A percentile compares a stretch with the other conserved stretches of the same genome.
These are phyloP conservation scores for Oreochromis mossambicus DNA, from an alignment of 2,797 vertebrate genomes.

Conservation along the genomic window DNA sequence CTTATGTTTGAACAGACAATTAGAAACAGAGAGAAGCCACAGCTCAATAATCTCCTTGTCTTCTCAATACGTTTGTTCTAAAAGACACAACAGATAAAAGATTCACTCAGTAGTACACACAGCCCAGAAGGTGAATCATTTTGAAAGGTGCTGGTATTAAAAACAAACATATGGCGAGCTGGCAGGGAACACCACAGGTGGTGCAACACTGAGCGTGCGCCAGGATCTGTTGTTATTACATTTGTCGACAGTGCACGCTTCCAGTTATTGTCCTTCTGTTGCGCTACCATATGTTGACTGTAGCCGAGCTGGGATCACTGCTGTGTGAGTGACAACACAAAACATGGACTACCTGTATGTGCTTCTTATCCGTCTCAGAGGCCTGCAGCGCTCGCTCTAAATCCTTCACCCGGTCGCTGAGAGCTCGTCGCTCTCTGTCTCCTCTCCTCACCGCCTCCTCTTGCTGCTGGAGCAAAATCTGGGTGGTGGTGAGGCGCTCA, in stretches of 20 bases:
- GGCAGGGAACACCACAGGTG: constrained; percentile 8
- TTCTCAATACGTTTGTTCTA: not conserved
- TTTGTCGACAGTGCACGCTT: not conserved
- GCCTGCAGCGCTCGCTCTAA: constrained; percentile 80
- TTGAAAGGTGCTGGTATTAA: not conserved
- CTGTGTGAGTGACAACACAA: not conserved
- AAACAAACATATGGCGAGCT: constrained; percentile 36
- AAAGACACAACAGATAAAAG: not conserved
- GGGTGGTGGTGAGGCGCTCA: constrained; percentile 75
- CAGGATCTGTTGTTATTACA: constrained; percentile 63
- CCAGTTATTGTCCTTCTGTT: not conserved
- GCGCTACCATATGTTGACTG: constrained; percentile 46
- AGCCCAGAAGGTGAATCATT: constrained; percentile 14
- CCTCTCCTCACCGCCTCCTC: constrained; percentile 78
- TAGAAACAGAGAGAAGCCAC: not conserved
- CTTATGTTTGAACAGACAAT: not conserved
- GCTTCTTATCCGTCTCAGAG: constrained; percentile 73
- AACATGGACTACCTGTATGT: constrained; percentile 75
- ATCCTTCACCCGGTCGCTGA: constrained; percentile 74
- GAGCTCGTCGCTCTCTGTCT: constrained; percentile 79
- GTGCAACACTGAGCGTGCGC: not conserved
- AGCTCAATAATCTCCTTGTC: not conserved
- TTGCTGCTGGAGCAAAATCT: constrained; percentile 80
- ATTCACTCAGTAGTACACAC: not conserved
- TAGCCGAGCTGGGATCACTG: not conserved